Evolutionary conservation across 2,888 invertebrate species (phyloP).

Genomic region (Sabatieria punctata): DNA sequence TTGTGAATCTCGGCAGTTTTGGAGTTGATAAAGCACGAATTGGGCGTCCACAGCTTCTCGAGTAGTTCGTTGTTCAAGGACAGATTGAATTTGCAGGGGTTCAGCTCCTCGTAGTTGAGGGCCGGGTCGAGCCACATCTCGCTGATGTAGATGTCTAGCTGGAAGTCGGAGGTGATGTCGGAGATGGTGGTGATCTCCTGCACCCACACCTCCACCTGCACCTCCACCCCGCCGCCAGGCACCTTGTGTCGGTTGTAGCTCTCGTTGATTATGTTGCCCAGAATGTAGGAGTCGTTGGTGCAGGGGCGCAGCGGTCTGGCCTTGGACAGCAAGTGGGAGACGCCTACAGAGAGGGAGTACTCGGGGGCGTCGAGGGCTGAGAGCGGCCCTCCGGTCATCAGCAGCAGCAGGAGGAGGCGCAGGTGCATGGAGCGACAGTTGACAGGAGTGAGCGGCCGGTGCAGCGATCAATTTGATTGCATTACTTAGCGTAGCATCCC

Average conservation of each 20-base stretch:
- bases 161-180: slow-evolving; percentile 12
- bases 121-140: slow-evolving; percentile 30
- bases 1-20: slow-evolving; percentile 30
- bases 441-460: too few relatives aligned
- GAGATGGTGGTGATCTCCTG: slow-evolving; percentile 12
- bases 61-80: slow-evolving; percentile 24
- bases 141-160: slow-evolving; percentile 30
- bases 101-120: slow-evolving; percentile 21
- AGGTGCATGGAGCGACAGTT: too few relatives aligned
- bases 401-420: too few relatives aligned
- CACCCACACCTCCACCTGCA: slow-evolving; percentile 12
- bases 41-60: slow-evolving; percentile 20
- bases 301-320: too few relatives aligned
- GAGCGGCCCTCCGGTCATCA: too few relatives aligned
- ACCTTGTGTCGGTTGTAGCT: slow-evolving; percentile 8
- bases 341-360: too few relatives aligned
- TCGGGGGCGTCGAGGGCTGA: too few relatives aligned
- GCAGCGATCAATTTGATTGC: too few relatives aligned
- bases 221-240: slow-evolving; percentile 6
- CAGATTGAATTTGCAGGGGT: slow-evolving; percentile 29
- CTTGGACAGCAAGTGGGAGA: not conserved
- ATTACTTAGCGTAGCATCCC: too few relatives aligned
- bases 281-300: slow-evolving; percentile 3
- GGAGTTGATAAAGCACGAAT: slow-evolving; percentile 29
- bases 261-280: not conserved